Evolutionary conservation across 2,888 invertebrate species (phyloP).

Genomic region (Parascotia fuliginaria): DNA sequence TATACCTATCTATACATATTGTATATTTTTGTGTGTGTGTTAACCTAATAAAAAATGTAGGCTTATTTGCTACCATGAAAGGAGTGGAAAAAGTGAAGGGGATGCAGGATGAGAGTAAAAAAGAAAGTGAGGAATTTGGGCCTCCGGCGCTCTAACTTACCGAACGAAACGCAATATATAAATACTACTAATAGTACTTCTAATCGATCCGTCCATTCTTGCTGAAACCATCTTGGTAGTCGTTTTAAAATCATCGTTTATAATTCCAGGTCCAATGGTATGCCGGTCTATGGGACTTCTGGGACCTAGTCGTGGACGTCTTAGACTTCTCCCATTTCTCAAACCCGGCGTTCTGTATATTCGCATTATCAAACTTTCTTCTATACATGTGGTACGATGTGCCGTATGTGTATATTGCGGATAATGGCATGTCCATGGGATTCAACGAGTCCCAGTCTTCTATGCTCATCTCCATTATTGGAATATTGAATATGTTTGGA

Average conservation of each 20-base stretch:
- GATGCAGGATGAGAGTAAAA: too few relatives aligned
- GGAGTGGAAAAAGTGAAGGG: too few relatives aligned
- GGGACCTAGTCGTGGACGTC: conserved; percentile 91
- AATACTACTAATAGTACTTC: too few relatives aligned
- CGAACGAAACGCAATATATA: too few relatives aligned
- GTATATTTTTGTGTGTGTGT: too few relatives aligned
- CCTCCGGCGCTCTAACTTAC: too few relatives aligned
- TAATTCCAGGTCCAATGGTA: conserved; percentile 87
- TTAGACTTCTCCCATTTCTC: conserved; percentile 93
- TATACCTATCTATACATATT: too few relatives aligned
- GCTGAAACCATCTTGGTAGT: too few relatives aligned
- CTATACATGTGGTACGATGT: conserved; percentile 97
- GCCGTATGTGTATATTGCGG: conserved; percentile 95
- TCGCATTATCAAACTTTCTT: conserved; percentile 95
- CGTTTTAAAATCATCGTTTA: background rate
- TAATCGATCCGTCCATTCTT: too few relatives aligned
- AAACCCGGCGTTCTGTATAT: conserved; percentile 90
- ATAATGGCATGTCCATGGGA: conserved; percentile 90
- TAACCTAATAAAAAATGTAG: too few relatives aligned
- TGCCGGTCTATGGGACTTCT: conserved; percentile 91
- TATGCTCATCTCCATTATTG: conserved; percentile 94
- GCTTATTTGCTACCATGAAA: too few relatives aligned
- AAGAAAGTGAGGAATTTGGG: too few relatives aligned
- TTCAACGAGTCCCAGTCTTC: conserved; percentile 90
- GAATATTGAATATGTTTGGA: conserved; percentile 94